Evolutionary conservation across 2,113 vertebrate genomes (phyloP), one percentile per base, ranked within the genome.

Genomic region (Bos indicus): DNA sequence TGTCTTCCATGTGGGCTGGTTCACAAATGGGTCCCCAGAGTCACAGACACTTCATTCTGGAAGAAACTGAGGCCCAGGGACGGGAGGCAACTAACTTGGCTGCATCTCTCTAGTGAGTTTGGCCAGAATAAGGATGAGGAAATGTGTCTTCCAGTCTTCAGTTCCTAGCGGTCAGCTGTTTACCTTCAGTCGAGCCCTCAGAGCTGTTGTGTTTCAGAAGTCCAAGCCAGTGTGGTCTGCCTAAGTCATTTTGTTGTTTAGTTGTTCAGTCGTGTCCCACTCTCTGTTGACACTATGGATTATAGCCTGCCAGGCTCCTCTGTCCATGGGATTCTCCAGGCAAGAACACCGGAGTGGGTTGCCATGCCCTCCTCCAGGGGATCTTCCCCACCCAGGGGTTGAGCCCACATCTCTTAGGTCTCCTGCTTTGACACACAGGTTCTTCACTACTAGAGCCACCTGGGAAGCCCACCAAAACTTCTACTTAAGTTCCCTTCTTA

Each of bases 171-270:
- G 25, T 12, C 26, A 1, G 6, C 30, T 6, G 23, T 2, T 11
- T 0, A 0, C 25, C 40, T 43, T 25, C 13, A 1, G 10, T 3
- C 5, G 30, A 9, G n/a, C 46, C 54, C 48, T 23, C 1, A 0
- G 46, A 25, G 54, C 26, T 1, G 6, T 6, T 6, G 0, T 0
- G 7, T 0, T 78, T 46, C 30, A n/a, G 30, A 43, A 12, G 12
- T 7, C 12, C 12, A 11, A 15, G 23, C 1, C 3, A 8, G 26
- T 1, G 2, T 30, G 7, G 5, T 14, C 40, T 19, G 30, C 81
- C 60, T 26, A 4, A 14, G 16, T 14, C 0, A 9, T 12, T 26
- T 25, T 43, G 23, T 26, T 43, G 21, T 77, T 77, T 26, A 77
- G 23, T 43, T 26, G 23, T 36, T 77, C 36, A 77, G 36, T 26